Evolutionary conservation across 2,888 invertebrate genomes (phyloP).

Genomic region (Caenorhabditis sp.): DNA sequence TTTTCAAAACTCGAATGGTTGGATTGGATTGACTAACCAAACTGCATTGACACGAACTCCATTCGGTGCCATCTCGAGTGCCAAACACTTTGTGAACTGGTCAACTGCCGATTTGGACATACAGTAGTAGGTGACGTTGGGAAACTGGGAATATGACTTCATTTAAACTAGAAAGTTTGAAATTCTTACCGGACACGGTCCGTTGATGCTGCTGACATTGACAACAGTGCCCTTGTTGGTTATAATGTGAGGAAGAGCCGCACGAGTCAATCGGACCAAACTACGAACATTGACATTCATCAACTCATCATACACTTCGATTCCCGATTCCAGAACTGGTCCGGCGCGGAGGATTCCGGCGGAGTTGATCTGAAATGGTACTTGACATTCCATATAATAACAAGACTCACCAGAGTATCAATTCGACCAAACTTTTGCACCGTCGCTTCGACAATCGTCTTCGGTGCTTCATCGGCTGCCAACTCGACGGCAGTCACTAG

Average conservation of each 20-base stretch:
- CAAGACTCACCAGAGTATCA: conserved; percentile 77
- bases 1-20: conserved; percentile 81
- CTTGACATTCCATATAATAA: no score
- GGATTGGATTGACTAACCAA: conserved; percentile 85
- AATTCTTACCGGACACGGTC: conserved; percentile 87
- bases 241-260: conserved; percentile 80
- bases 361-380: conserved; percentile 76
- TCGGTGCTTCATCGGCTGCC: conserved; percentile 70
- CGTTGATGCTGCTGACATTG: conserved; percentile 94
- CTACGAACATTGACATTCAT: conserved; percentile 90
- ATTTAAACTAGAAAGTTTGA: no score
- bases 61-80: conserved; percentile 87
- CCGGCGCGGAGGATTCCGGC: conserved; percentile 81
- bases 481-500: conserved; percentile 84
- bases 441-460: conserved; percentile 73
- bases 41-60: conserved; percentile 92
- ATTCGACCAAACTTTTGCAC: conserved; percentile 77
- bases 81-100: conserved; percentile 94
- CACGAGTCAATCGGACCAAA: conserved; percentile 77
- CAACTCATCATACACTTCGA: conserved; percentile 90
- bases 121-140: conserved; percentile 91
- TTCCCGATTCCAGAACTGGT: conserved; percentile 71
- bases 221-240: conserved; percentile 89
- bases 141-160: conserved; percentile 87
- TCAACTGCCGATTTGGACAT: conserved; percentile 95